Base-by-base conservation (phyloP, 2,888 invertebrate genomes). In the Archips crataeganus region DNA sequence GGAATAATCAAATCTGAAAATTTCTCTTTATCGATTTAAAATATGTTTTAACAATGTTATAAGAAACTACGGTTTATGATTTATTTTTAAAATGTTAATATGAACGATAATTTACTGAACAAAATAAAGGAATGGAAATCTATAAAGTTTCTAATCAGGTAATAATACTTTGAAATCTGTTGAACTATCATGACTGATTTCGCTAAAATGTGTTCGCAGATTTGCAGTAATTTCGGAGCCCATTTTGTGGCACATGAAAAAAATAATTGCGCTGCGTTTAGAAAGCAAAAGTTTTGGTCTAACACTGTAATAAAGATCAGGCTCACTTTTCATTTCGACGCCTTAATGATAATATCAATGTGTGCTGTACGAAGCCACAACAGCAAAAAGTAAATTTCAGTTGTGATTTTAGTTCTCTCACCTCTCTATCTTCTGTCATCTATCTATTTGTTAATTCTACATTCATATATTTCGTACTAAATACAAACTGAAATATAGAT, bases 251-350 rank as follows among this genome's bases (percentile, higher is more conserved):
- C 49, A 64, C 39, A 73, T 74, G 69, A 65, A 74, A 69, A 39
- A 71, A 74, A 70, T 57, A 67, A 51, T 54, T 76, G 78, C 72
- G 76, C 74, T 74, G 77, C 79, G 81, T 83, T 85, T 87, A 84
- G 88, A 90, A 90, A 90, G 89, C 85, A 86, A 88, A 81, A 87
- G 86, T 81, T 81, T 74, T 72, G 80, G 79, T 80, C 80, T 81
- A 82, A 87, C 84, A 87, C 80, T 82, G 80, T 77, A 70, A 83
- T 82, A 84, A 84, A 82, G 80, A 81, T 77, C 77, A 81, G 86
- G 84, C 84, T 87, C 86, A 87, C 87, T 89, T 89, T 90, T 89
- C 85, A 81, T 88, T 89, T 87, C 85, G 81, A 82, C 80, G 81
- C 78, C 83, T 79, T 87, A 87, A 87, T 88, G 84, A 87, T 87